phyloP scores from a whole-genome alignment of 1,140 invertebrate genomes.

The Zophobas morio region DNA sequence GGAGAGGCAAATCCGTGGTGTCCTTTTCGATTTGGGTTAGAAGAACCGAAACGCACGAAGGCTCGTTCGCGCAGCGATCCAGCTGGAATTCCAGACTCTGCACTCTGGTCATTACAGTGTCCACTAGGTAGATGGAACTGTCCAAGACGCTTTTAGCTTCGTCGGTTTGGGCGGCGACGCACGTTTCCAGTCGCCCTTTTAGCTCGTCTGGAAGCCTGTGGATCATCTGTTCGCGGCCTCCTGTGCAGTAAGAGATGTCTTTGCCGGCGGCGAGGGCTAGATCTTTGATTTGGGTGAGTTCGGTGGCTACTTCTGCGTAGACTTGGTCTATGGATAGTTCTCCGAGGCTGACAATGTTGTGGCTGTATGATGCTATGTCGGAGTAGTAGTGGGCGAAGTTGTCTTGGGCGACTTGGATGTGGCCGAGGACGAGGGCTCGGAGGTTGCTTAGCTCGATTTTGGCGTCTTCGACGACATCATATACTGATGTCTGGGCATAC shows the following conservation, averaged over 20 bases:
- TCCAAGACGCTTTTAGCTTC: not conserved
- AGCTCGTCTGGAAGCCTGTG: not conserved
- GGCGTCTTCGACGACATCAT: not conserved
- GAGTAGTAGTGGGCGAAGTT: not conserved
- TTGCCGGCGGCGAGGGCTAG: not conserved
- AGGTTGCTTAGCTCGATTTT: conserved; percentile 3
- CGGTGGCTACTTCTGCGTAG: not conserved
- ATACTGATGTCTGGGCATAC: not conserved
- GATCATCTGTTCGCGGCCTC: conserved; percentile 1
- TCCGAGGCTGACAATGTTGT: not conserved
- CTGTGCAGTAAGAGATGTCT: conserved; percentile 1
- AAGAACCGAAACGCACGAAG: not conserved
- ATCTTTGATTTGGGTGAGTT: not conserved
- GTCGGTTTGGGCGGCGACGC: not conserved
- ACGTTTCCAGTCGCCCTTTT: not conserved
- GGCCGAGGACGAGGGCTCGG: not conserved
- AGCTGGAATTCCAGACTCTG: not conserved
- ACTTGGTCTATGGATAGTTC: not conserved
- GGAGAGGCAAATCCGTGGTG: not conserved
- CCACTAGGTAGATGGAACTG: not conserved
- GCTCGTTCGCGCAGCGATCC: not conserved
- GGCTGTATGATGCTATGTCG: not conserved
- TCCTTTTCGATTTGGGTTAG: not conserved
- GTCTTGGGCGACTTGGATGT: not conserved
- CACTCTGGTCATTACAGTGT: not conserved